A percentile compares a stretch with the other conserved stretches of the same genome.
These are phyloP conservation scores for Drosophila neoperkinsi DNA, from an alignment of 2,888 invertebrate species.

Conservation along the genomic window DNA sequence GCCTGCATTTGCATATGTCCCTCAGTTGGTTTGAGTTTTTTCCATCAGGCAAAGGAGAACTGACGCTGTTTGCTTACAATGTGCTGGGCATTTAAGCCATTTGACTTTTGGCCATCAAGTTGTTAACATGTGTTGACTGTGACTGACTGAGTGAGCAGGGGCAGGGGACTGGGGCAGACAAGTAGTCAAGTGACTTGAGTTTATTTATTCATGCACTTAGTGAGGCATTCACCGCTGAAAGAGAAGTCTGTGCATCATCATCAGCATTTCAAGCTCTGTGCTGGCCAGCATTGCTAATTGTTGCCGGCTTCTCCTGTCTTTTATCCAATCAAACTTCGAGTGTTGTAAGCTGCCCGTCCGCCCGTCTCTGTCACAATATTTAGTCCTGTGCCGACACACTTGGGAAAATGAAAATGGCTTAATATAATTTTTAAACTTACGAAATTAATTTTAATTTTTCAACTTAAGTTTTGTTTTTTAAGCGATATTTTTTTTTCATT, in stretches of 20 bases:
- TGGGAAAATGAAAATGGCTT: not conserved
- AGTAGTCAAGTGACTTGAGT: conserved; percentile 66
- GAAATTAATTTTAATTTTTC: not conserved
- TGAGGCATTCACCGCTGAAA: conserved; percentile 70
- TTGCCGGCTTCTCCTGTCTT: conserved; percentile 57
- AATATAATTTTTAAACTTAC: not conserved
- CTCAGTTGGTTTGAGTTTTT: conserved; percentile 28
- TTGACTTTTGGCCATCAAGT: conserved; percentile 79
- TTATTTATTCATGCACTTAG: conserved; percentile 80
- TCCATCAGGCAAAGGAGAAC: conserved; percentile 4
- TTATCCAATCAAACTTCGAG: conserved; percentile 71
- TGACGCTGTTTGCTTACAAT: conserved; percentile 71
- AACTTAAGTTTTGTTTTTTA: too few relatives aligned
- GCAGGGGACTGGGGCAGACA: conserved; percentile 2
- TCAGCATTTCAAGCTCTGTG: conserved; percentile 41
- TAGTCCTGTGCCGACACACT: conserved; percentile 3
- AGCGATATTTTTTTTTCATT: too few relatives aligned
- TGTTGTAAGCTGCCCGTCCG: conserved; percentile 41
- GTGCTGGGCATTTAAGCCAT: conserved; percentile 75
- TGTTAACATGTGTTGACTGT: conserved; percentile 77
- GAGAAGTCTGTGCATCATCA: conserved; percentile 28
- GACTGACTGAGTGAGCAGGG: conserved; percentile 17
- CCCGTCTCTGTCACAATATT: conserved; percentile 4
- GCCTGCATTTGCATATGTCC: conserved; percentile 73
- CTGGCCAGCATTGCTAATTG: conserved; percentile 69